Evolutionary conservation across 2,888 invertebrate species (phyloP).

Genomic region (Drosophila antonietae): DNA sequence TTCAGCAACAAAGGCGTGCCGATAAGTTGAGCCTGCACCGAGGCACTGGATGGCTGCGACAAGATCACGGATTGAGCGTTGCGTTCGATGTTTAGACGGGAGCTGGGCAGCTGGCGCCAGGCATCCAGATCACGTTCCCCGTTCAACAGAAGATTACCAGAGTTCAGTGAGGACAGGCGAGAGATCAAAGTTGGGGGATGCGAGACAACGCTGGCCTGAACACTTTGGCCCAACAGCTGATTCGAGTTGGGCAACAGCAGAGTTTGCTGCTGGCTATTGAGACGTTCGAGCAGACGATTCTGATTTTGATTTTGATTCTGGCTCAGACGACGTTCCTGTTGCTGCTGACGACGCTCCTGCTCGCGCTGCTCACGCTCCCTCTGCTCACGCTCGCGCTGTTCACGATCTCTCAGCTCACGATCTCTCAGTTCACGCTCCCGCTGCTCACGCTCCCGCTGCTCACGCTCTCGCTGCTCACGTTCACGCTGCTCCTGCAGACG

Average conservation of each 20-base stretch:
- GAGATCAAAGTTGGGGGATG: conserved; percentile 82
- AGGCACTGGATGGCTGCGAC: conserved; percentile 81
- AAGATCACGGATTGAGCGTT: conserved; percentile 75
- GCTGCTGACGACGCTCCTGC: conserved; percentile 49
- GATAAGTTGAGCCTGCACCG: conserved; percentile 82
- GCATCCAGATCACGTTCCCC: conserved; percentile 71
- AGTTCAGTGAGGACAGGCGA: conserved; percentile 62
- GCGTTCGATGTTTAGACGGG: conserved; percentile 76
- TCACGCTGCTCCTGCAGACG: conserved; percentile 61
- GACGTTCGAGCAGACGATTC: conserved; percentile 81
- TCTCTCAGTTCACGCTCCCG: conserved; percentile 52
- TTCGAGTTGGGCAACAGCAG: conserved; percentile 70
- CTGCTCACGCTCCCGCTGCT: conserved; percentile 5
- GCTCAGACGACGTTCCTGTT: conserved; percentile 56
- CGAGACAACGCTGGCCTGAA: conserved; percentile 82
- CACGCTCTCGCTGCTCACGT: conserved; percentile 50
- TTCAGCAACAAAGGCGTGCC: conserved; percentile 80
- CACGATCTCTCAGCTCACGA: conserved; percentile 42
- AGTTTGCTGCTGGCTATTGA: conserved; percentile 75
- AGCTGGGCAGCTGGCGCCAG: conserved; percentile 64
- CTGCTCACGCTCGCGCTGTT: conserved; percentile 25
- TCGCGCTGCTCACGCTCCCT: conserved; percentile 40
- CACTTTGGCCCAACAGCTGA: conserved; percentile 78
- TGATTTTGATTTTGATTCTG: conserved; percentile 42
- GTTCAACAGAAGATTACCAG: conserved; percentile 64